Base-by-base conservation (phyloP, 1,140 invertebrate species). In the Ooceraea biroi region DNA sequence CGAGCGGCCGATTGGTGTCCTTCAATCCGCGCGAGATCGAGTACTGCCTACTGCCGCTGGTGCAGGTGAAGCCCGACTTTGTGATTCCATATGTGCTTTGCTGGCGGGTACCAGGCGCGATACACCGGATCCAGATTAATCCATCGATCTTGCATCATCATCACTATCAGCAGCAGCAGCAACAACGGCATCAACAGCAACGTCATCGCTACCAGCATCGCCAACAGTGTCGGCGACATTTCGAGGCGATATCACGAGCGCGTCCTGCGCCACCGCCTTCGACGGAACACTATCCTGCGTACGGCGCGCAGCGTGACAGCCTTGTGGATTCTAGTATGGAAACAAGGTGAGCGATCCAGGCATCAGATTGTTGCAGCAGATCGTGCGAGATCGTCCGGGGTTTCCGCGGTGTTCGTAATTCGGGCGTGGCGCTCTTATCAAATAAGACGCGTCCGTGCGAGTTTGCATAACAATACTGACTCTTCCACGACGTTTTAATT, bases 31-130 rank as follows among this genome's bases (percentile, higher is more conserved):
- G 84, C 61, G 86, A 84, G 50, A 58, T 90, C 58, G 86, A 85
- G 55, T 91, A 91, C 86, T 85, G 89, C 57, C 69, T 90, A 27
- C 86, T 93, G 66, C 90, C 92, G 58, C 71, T 91, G 69, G 69
- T 93, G 52, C 89, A 90, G 69, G 57, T 92, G 41, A 91, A 92
- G 68, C 87, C 86, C 30, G 87, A 84, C 72, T 76, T 80, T 80
- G 83, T 87, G 83, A 50, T 91, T 19, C 92, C 92, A 87, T 92
- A 93, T 91, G 91, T 93, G 19, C 83, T 93, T 61, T 93, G 92
- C 91, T 94, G 93, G 91, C 80, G 90, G 52, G 66, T 91, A 57
- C 84, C 90, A 58, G 84, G 83, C 85, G 84, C 85, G 46, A 48
- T 89, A 25, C 89, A 89, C 55, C 83, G 88, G 65, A 73, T 91